Percentiles rank a stretch among this genome's conserved stretches.
phyloP scores from a whole-genome alignment of 2,113 vertebrate genomes.

The Psittacus erithacus region DNA sequence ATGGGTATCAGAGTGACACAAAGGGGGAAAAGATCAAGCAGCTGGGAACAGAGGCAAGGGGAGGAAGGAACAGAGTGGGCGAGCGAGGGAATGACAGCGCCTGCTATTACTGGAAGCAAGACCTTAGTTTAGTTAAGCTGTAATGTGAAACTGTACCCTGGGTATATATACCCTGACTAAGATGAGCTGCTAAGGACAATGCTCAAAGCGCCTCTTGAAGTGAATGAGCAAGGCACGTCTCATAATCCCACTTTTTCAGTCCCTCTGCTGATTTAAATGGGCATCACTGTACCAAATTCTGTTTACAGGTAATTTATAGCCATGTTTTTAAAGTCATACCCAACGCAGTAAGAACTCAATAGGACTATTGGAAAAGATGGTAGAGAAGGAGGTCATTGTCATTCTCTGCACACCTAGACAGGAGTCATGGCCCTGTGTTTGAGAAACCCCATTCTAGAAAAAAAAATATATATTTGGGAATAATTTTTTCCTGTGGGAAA shows the following conservation, averaged over 20 bases:
- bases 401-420: neutral
- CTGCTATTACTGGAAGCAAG: conserved; percentile 8
- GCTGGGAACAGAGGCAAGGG: neutral
- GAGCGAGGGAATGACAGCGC: neutral
- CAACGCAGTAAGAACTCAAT: neutral
- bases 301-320: neutral
- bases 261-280: neutral
- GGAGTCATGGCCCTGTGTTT: neutral
- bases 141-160: neutral
- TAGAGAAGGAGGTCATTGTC: neutral
- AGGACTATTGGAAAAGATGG: neutral
- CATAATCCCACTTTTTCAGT: neutral
- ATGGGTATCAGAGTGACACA: neutral
- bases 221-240: neutral
- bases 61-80: neutral
- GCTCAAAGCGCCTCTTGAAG: neutral
- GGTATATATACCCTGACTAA: neutral
- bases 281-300: neutral
- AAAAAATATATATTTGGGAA: neutral
- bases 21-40: conserved; percentile 18
- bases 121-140: neutral
- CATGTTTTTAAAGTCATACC: neutral
- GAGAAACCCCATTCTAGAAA: neutral
- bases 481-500: neutral
- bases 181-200: neutral